Percentiles rank a stretch among this genome's conserved stretches.
Conservation (phyloP, 2,113 vertebrate genomes). For the Choloepus hoffmanni region DNA sequence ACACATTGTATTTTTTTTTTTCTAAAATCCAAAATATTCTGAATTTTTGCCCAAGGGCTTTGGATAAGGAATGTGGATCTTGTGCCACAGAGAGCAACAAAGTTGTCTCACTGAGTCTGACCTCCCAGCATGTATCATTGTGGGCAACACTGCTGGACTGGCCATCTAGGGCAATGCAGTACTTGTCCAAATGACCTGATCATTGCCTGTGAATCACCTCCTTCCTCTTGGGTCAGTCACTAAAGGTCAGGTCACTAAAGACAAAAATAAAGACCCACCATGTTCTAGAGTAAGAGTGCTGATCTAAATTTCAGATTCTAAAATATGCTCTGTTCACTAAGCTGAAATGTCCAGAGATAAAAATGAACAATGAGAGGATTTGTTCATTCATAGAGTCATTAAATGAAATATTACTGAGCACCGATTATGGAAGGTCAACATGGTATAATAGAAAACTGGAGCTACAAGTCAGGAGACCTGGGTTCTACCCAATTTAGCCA, state of each 20-base stretch:
- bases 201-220: neutral
- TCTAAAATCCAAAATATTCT: neutral
- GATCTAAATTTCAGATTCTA: slow-evolving; percentile 47
- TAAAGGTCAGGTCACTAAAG: neutral
- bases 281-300: neutral
- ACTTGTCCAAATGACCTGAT: neutral
- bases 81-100: neutral
- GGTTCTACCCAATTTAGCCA: neutral
- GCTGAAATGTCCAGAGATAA: neutral
- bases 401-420: slow-evolving; percentile 22
- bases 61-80: neutral
- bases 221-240: neutral
- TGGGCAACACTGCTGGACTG: neutral
- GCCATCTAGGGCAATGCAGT: neutral
- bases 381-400: neutral
- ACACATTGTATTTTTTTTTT: neutral
- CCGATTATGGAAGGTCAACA: neutral
- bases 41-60: neutral
- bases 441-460: neutral
- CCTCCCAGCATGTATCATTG: neutral
- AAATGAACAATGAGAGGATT: neutral
- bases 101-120: neutral
- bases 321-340: slow-evolving; percentile 24
- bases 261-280: neutral
- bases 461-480: neutral